These are phyloP conservation scores for Zygothrica quintamaculata DNA, from an alignment of 2,888 invertebrate genomes.

Conservation along the genomic window DNA sequence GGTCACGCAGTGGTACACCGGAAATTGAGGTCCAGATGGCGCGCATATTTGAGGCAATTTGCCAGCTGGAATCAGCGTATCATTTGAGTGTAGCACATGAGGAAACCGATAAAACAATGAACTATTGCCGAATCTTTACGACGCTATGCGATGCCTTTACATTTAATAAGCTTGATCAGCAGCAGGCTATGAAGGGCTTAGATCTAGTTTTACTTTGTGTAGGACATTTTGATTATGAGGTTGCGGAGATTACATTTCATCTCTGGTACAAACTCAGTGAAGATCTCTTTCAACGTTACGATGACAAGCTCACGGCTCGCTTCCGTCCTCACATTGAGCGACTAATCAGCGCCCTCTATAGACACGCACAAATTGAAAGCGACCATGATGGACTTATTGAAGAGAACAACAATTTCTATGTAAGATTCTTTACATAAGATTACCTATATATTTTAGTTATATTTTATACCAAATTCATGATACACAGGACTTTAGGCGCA, in stretches of 20 bases:
- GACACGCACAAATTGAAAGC: slow-evolving; percentile 98
- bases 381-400: slow-evolving; percentile 95
- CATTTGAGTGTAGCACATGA: slow-evolving; percentile 96
- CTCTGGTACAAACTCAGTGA: slow-evolving; percentile 98
- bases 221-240: slow-evolving; percentile 99
- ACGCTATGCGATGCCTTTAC: slow-evolving; percentile 94
- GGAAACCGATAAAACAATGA: slow-evolving; percentile 96
- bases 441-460: too few relatives aligned
- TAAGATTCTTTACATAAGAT: too few relatives aligned
- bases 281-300: slow-evolving; percentile 94
- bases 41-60: slow-evolving; percentile 91
- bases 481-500: slow-evolving; percentile 90
- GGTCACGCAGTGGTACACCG: slow-evolving; percentile 87
- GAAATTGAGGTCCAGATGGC: slow-evolving; percentile 88
- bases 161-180: slow-evolving; percentile 90
- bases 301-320: slow-evolving; percentile 90
- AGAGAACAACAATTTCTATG: slow-evolving; percentile 92
- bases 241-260: slow-evolving; percentile 96
- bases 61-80: slow-evolving; percentile 92
- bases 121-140: slow-evolving; percentile 97
- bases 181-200: slow-evolving; percentile 89
- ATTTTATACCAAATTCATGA: too few relatives aligned
- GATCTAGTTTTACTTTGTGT: slow-evolving; percentile 96
- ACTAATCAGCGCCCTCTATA: slow-evolving; percentile 93
- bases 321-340: slow-evolving; percentile 97